Evolutionary conservation across 1,140 invertebrate species (phyloP).

Genomic region (Dreissena rostriformis): DNA sequence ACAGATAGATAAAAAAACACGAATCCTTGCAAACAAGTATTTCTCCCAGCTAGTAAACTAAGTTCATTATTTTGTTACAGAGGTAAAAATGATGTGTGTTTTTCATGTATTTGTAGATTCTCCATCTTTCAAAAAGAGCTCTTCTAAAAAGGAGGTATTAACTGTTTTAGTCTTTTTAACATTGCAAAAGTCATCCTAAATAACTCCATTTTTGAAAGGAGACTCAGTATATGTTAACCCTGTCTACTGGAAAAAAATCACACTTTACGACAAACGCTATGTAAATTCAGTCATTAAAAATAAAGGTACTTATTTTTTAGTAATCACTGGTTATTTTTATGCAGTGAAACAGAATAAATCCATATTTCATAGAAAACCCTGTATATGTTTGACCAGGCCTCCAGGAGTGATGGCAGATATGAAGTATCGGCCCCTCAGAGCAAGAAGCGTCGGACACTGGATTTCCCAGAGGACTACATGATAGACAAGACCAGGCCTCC

Average conservation of each 20-base stretch:
- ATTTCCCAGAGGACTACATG: conserved; percentile 23
- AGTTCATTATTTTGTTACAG: too few species aligned
- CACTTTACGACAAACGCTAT: too few species aligned
- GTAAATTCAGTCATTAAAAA: too few species aligned
- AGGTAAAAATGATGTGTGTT: too few species aligned
- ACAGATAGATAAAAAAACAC: too few species aligned
- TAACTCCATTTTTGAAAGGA: too few species aligned
- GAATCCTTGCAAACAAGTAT: too few species aligned
- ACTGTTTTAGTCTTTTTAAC: background rate
- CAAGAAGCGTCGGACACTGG: conserved; percentile 42
- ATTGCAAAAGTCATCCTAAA: too few species aligned
- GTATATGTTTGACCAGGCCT: background rate
- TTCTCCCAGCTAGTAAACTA: too few species aligned
- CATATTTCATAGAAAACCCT: background rate
- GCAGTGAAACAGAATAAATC: background rate
- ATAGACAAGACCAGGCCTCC: too few species aligned
- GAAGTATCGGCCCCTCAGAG: conserved; percentile 12
- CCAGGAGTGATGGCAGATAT: conserved; percentile 22
- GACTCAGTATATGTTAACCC: too few species aligned
- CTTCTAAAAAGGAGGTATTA: background rate
- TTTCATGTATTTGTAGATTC: conserved; percentile 10
- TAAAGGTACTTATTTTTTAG: background rate
- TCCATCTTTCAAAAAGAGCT: conserved; percentile 40
- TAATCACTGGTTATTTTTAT: background rate
- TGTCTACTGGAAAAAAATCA: too few species aligned